Percentiles rank a stretch among this genome's conserved stretches.
These are phyloP conservation scores for Eciton burchellii DNA, from an alignment of 1,140 invertebrate genomes.

Conservation along the genomic window DNA sequence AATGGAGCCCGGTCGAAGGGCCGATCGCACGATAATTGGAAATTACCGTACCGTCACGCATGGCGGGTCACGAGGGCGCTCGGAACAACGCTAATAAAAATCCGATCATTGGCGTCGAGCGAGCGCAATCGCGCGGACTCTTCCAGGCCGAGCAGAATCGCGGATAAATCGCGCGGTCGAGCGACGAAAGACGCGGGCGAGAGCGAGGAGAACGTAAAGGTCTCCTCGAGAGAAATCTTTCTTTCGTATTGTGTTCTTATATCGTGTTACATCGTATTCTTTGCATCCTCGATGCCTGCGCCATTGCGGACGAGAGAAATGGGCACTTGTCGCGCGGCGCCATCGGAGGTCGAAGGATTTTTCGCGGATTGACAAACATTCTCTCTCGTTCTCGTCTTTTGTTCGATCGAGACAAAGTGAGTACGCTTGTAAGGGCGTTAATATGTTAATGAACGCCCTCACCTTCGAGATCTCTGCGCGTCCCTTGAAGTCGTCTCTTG, in stretches of 20 bases:
- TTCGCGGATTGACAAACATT: conserved; percentile 43
- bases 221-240: not conserved
- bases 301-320: conserved; percentile 27
- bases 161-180: not conserved
- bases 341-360: conserved; percentile 27
- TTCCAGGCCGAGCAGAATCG: conserved; percentile 18
- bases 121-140: not conserved
- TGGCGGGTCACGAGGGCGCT: conserved; percentile 61
- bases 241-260: too few relatives aligned
- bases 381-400: conserved; percentile 55
- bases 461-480: conserved; percentile 69
- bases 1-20: conserved; percentile 52
- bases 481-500: conserved; percentile 70
- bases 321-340: conserved; percentile 6
- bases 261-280: too few relatives aligned
- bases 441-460: conserved; percentile 76
- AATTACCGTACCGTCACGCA: conserved; percentile 71
- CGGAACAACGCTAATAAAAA: conserved; percentile 65
- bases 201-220: not conserved
- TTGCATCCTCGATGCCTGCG: not conserved
- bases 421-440: conserved; percentile 69
- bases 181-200: not conserved
- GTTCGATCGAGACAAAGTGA: conserved; percentile 36
- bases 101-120: conserved; percentile 24
- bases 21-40: conserved; percentile 71